Percentiles rank a stretch among this genome's conserved stretches.
Evolutionary conservation across 2,113 vertebrate species (phyloP).

Genomic region (Eonycteris spelaea): DNA sequence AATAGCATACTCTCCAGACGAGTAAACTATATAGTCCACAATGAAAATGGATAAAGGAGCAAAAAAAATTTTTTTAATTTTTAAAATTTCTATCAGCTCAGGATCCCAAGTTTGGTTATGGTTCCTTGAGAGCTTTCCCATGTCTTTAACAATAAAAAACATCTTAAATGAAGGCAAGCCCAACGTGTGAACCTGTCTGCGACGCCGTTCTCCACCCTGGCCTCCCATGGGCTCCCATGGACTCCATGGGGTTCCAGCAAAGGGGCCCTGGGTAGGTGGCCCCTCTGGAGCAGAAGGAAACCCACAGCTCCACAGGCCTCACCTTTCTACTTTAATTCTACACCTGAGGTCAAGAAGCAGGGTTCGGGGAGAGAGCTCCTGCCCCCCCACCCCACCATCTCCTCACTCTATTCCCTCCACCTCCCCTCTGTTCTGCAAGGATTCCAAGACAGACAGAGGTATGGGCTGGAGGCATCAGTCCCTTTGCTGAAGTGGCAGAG

Average conservation of each 20-base stretch:
- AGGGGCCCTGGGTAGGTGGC: background rate
- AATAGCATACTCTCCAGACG: background rate
- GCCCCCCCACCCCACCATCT: accelerated
- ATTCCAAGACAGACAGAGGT: background rate
- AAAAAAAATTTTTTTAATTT: background rate
- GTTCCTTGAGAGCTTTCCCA: background rate
- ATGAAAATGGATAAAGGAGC: background rate
- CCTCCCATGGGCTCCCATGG: too few relatives aligned
- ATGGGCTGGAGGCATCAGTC: background rate
- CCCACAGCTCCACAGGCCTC: background rate
- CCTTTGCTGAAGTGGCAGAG: background rate
- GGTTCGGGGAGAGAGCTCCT: background rate
- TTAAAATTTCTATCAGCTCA: background rate
- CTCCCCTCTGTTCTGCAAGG: background rate
- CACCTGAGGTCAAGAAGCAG: background rate
- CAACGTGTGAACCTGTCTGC: background rate
- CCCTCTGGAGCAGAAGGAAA: background rate
- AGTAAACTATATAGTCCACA: background rate
- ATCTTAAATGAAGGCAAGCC: background rate
- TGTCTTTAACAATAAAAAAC: background rate
- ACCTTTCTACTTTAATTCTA: background rate
- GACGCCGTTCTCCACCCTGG: accelerated
- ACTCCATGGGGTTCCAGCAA: background rate
- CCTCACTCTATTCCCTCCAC: background rate
- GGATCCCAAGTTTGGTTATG: background rate